Percentiles rank a stretch among this genome's conserved stretches.
These are phyloP conservation scores for Tetranychus urticae DNA, from an alignment of 1,140 invertebrate species.

Conservation along the genomic window DNA sequence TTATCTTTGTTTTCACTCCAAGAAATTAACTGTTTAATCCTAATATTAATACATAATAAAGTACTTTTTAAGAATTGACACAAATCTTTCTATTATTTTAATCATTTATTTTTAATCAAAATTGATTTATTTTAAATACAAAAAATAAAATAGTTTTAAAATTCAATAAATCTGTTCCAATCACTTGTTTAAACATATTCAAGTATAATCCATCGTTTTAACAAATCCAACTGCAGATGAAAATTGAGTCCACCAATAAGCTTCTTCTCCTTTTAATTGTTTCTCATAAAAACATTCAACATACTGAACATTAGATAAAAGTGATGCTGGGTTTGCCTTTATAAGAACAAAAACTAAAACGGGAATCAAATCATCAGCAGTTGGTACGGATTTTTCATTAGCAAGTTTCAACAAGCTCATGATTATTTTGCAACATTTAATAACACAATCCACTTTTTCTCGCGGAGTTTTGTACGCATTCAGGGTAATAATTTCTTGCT, in stretches of 20 bases:
- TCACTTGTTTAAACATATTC: too few species aligned
- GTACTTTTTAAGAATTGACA: too few species aligned
- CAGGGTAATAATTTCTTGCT: constrained; percentile 69
- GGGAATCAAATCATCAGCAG: constrained; percentile 89
- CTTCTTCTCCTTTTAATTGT: constrained; percentile 63
- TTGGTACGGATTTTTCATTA: constrained; percentile 48
- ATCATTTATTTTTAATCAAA: too few species aligned
- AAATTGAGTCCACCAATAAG: constrained; percentile 98
- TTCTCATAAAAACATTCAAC: constrained; percentile 73
- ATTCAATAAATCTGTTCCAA: too few species aligned
- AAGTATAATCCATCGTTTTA: constrained; percentile 73
- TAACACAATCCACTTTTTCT: constrained; percentile 74
- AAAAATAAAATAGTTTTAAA: too few species aligned
- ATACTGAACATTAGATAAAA: constrained; percentile 90
- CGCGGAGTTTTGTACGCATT: constrained; percentile 78
- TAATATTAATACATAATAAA: too few species aligned
- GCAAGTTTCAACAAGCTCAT: constrained; percentile 71
- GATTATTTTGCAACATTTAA: constrained; percentile 59
- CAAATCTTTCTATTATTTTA: too few species aligned
- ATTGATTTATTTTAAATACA: too few species aligned
- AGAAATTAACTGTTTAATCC: too few species aligned
- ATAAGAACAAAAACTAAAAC: constrained; percentile 90
- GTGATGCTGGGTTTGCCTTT: constrained; percentile 76
- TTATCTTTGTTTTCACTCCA: too few species aligned
- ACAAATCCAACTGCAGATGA: constrained; percentile 88